Conservation (phyloP, 2,113 vertebrate species). For the Syngnathus scovelli region DNA sequence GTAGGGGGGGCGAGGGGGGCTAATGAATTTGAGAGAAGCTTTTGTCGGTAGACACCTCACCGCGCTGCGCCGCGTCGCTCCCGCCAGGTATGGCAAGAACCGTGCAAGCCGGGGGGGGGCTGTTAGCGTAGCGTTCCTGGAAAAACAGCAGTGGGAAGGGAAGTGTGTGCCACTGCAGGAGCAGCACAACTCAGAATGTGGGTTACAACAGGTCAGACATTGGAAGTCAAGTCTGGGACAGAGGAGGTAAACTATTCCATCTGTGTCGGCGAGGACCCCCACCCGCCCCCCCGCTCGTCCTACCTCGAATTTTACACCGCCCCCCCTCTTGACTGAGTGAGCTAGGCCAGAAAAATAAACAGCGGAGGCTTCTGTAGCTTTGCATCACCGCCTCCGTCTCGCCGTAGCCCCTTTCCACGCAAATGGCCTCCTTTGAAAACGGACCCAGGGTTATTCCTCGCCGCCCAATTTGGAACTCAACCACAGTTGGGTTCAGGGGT, state of each 20-base stretch:
- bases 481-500: too few species aligned
- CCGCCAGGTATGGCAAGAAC: conserved; percentile 38
- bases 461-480: too few species aligned
- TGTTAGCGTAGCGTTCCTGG: conserved; percentile 44
- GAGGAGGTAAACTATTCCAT: conserved; percentile 75
- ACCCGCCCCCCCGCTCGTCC: conserved; percentile 14
- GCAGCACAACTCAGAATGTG: conserved; percentile 65
- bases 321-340: conserved; percentile 7
- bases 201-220: conserved; percentile 79
- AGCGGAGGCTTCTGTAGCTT: conserved; percentile 34
- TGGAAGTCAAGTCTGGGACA: conserved; percentile 74
- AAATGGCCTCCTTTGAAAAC: neutral
- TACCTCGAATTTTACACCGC: conserved; percentile 18
- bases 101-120: neutral
- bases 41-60: conserved; percentile 48
- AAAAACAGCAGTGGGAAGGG: conserved; percentile 64
- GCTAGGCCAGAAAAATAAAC: conserved; percentile 23
- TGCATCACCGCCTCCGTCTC: conserved; percentile 26
- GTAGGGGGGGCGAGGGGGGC: conserved; percentile 19
- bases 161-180: conserved; percentile 64
- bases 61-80: conserved; percentile 10
- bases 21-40: conserved; percentile 56
- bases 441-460: too few species aligned
- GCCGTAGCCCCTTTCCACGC: neutral
- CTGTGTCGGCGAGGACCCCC: conserved; percentile 62